Conservation (phyloP, 2,797 vertebrate species). For the Coregonus ussuriensis region DNA sequence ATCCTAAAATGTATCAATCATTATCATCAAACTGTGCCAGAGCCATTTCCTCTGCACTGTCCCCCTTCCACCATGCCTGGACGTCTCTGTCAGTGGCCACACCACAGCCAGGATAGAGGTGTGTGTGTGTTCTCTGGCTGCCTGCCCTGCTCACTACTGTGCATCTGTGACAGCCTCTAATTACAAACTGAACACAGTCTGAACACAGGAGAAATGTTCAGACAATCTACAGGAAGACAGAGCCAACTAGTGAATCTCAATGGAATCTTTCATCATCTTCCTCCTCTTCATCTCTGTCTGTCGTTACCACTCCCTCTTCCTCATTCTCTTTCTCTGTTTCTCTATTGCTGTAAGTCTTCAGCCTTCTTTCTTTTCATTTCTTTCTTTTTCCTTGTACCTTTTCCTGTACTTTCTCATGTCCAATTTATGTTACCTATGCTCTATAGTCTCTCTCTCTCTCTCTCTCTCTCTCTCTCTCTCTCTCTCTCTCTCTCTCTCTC, state of each 20-base stretch:
- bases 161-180: too few species aligned
- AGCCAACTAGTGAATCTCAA: neutral
- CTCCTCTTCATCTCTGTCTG: neutral
- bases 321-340: neutral
- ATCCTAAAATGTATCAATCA: constrained; percentile 42
- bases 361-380: neutral
- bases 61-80: neutral
- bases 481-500: neutral
- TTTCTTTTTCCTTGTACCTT: neutral
- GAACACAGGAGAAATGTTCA: too few species aligned
- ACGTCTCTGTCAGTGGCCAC: constrained; percentile 3
- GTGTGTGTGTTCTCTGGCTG: neutral
- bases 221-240: neutral
- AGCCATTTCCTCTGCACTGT: neutral
- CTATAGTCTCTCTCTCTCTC: neutral
- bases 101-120: too few species aligned
- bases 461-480: neutral
- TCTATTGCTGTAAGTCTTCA: too few species aligned
- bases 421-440: neutral
- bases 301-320: neutral
- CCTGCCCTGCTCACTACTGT: neutral
- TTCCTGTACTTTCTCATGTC: neutral
- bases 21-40: constrained; percentile 34
- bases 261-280: neutral
- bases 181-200: too few species aligned